phyloP scores from a whole-genome alignment of 1,140 invertebrate genomes.

The Drosophila hydei region DNA sequence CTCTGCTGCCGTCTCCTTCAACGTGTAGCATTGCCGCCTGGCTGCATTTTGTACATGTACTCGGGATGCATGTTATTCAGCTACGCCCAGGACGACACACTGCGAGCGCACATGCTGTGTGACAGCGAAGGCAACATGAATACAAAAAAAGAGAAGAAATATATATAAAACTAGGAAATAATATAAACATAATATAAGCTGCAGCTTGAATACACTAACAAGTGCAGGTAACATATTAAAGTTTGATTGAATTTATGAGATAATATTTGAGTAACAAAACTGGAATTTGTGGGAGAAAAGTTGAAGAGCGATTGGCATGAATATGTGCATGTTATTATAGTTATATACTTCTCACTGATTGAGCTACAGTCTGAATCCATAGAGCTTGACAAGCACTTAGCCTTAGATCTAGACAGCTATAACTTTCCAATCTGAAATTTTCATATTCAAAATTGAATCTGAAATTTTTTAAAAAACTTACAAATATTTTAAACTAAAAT shows the following conservation, averaged over 20 bases:
- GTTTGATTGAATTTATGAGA: background rate
- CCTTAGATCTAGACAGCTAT: no score
- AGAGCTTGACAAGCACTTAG: no score
- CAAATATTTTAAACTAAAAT: no score
- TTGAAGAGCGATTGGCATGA: no score
- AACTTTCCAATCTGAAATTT: no score
- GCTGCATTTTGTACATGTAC: conserved; percentile 73
- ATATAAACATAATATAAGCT: background rate
- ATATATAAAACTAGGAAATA: background rate
- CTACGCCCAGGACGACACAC: conserved; percentile 42
- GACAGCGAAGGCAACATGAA: conserved; percentile 26
- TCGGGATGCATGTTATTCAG: conserved; percentile 63
- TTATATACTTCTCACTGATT: no score
- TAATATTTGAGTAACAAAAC: no score
- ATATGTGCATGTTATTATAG: no score
- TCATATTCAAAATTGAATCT: no score
- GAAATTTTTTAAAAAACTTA: no score
- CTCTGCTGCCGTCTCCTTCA: conserved; percentile 26
- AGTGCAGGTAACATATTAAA: background rate
- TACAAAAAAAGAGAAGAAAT: conserved; percentile 22
- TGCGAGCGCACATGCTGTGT: conserved; percentile 39
- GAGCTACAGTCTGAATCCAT: no score
- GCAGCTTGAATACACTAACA: conserved; percentile 4
- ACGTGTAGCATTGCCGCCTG: conserved; percentile 72
- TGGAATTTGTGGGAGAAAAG: no score